Base-by-base conservation (phyloP, 2,797 vertebrate genomes). In the Acanthis flammea region DNA sequence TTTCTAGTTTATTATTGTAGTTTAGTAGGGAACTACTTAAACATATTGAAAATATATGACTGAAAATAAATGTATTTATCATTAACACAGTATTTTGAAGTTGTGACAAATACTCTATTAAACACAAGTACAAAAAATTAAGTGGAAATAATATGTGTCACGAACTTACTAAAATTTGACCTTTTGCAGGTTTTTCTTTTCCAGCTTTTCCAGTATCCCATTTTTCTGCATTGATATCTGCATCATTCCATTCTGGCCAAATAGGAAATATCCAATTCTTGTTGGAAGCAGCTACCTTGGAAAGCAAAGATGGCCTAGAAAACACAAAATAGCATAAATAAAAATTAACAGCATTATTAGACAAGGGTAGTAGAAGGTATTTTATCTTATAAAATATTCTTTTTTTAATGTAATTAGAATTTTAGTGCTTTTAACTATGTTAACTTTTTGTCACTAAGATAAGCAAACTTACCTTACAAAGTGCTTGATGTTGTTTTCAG, bases 191-290 rank as follows among this genome's bases (percentile, higher is more conserved):
- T 96, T 98, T 99, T 37, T 97, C 98, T 94, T 99, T 98, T 33
- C 86, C 80, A 68, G 50, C 66, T 97, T 98, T 99, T 63, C 93
- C 97, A 22, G 83, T 41, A n/a, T 99, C 98, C 99, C 99, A 99
- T 96, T 98, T 99, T 97, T 99, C 99, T 37, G 97, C 96, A 95
- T 96, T 98, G 92, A 99, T 92, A 54, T 99, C 99, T 10, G 96
- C 94, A 85, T 99, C 99, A n/a, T 94, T 99, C 99, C 99, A 99
- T 95, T 99, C 99, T 6, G 99, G 98, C 99, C 99, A 99, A 81
- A 99, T 95, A 13, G 97, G 95, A 87, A 97, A 98, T 68, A 71
- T 98, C 86, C 83, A 94, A 61, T 94, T 98, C 88, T 98, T 97
- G 0, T 28, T 63, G 1, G 92, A 87, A 79, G 75, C 89, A 30